A percentile compares a stretch with the other conserved stretches of the same genome.
phyloP scores from a whole-genome alignment of 2,113 vertebrate species.

The Copsychus sechellarum region DNA sequence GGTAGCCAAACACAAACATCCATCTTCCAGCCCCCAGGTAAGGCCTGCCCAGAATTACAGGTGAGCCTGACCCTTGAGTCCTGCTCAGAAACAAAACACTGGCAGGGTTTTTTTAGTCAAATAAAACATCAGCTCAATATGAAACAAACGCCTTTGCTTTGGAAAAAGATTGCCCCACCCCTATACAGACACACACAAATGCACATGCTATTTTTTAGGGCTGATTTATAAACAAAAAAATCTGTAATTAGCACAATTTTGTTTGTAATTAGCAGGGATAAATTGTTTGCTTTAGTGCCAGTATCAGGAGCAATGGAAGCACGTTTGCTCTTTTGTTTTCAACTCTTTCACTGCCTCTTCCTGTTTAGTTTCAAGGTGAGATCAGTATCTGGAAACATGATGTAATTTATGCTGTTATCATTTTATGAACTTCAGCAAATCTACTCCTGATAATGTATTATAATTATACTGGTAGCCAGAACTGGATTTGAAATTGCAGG shows the following conservation, averaged over 20 bases:
- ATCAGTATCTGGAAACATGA: not conserved
- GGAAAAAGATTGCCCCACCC: not conserved
- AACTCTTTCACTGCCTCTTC: not conserved
- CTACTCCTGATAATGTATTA: not conserved
- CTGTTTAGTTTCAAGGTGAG: slow-evolving; percentile 21
- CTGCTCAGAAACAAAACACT: not conserved
- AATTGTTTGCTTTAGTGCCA: not conserved
- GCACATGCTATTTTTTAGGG: not conserved
- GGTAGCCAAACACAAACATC: not conserved
- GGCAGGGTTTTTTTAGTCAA: no score
- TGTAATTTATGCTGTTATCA: not conserved
- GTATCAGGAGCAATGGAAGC: not conserved
- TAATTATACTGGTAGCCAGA: not conserved
- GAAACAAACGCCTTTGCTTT: not conserved
- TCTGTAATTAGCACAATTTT: not conserved
- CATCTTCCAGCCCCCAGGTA: not conserved
- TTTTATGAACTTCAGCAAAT: slow-evolving; percentile 2
- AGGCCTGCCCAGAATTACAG: not conserved
- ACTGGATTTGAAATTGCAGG: not conserved
- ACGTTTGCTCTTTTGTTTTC: not conserved
- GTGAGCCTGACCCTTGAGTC: not conserved
- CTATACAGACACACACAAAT: not conserved
- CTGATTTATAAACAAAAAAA: not conserved
- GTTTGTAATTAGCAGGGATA: not conserved
- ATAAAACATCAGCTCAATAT: not conserved